Evolutionary conservation across 2,888 invertebrate genomes (phyloP).

Genomic region (Plagodis dolabraria): DNA sequence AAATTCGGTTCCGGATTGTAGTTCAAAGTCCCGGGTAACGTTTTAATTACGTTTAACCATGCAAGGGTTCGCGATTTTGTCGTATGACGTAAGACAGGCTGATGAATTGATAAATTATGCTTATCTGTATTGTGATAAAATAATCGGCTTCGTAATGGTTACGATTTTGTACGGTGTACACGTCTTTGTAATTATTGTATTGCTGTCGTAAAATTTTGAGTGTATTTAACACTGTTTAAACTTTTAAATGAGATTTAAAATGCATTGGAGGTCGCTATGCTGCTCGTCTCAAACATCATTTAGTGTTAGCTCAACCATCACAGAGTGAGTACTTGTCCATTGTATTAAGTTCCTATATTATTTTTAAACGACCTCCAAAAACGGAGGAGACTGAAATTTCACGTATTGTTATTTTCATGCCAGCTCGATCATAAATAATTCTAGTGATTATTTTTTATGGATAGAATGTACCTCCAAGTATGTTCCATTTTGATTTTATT

Average conservation of each 20-base stretch:
- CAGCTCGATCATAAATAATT: too few relatives aligned
- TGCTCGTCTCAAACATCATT: conserved; percentile 32
- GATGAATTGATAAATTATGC: conserved; percentile 25
- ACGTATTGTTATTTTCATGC: too few relatives aligned
- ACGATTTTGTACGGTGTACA: conserved; percentile 15
- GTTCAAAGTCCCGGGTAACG: conserved; percentile 31
- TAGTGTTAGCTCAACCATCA: conserved; percentile 11
- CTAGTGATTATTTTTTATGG: too few relatives aligned
- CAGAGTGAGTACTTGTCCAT: conserved; percentile 20
- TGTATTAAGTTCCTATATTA: too few relatives aligned
- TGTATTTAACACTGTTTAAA: neutral
- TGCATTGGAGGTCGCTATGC: conserved; percentile 46
- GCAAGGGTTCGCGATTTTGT: conserved; percentile 24
- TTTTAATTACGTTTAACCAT: conserved; percentile 35
- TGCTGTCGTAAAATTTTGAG: neutral
- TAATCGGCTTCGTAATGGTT: conserved; percentile 17
- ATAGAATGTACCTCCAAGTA: too few relatives aligned
- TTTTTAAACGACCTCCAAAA: too few relatives aligned
- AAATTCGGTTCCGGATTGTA: conserved; percentile 37
- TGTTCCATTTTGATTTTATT: too few relatives aligned
- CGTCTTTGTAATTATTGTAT: conserved; percentile 10
- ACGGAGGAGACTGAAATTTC: too few relatives aligned
- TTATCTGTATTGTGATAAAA: conserved; percentile 32
- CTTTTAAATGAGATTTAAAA: conserved; percentile 16
- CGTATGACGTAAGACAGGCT: conserved; percentile 17